Base-by-base conservation (phyloP, 1,140 invertebrate genomes). In the Bombus breviceps region DNA sequence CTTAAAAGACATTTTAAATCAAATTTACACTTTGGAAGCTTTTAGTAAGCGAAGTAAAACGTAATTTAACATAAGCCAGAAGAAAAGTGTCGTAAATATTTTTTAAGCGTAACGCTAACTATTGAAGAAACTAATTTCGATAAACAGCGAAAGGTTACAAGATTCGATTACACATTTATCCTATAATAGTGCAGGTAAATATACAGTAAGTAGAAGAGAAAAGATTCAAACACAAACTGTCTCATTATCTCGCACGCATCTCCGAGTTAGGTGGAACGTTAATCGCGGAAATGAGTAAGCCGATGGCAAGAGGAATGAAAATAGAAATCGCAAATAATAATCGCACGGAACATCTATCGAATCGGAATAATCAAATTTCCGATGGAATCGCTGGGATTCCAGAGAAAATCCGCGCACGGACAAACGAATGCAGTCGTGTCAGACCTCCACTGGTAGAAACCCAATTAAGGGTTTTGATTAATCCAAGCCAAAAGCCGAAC, bases 391-490 rank as follows among this genome's bases (percentile, higher is more conserved):
- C 25, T 25, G 43, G 0, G 34, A 34, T 22, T 8, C 39, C 9
- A 9, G 15, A 18, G 78, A 88, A 73, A 72, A 80, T 81, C 80
- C 68, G 53, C 43, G 64, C 39, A 53, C 72, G 22, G n/a, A 66
- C 77, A 81, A 88, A 89, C 78, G 73, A 77, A 85, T 3, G 43
- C 32, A 47, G 47, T 10, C 47, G 79, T 76, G 87, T 79, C 69
- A 77, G 69, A 81, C 69, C 78, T 85, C 37, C 53, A 78, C 66
- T 87, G 88, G 81, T 85, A 86, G 81, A 90, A 89, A 89, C 78
- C 81, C 88, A 90, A 90, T 90, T 90, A 90, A 89, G 75, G 89
- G 81, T 90, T 90, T 90, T 90, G 89, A 90, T 90, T 89, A 90
- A 85, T 87, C 77, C 68, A 77, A 57, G 57, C 59, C 72, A 78